Conservation (phyloP, 2,888 invertebrate species). For the Coronaproctus castanopsis region DNA sequence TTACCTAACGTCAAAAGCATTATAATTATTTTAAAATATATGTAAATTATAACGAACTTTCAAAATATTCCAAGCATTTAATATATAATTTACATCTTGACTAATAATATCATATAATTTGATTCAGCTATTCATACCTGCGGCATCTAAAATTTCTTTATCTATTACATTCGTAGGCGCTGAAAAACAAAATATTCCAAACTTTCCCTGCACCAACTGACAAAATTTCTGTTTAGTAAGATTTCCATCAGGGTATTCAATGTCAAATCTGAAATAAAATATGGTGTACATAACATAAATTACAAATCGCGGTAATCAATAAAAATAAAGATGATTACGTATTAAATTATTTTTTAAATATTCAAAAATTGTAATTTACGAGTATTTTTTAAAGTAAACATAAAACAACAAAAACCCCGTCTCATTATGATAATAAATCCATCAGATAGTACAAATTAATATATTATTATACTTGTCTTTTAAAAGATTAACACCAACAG, state of each 20-base stretch:
- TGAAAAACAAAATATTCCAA: slow-evolving; percentile 1
- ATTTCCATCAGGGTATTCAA: neutral
- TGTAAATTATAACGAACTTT: too few species aligned
- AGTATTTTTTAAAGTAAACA: too few species aligned
- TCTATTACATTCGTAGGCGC: neutral
- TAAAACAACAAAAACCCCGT: too few species aligned
- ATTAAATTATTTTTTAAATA: neutral
- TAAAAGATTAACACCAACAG: neutral
- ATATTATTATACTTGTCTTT: slow-evolving; percentile 8
- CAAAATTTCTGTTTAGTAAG: neutral
- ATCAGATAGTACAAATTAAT: too few species aligned
- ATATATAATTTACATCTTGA: neutral
- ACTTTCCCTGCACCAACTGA: slow-evolving; percentile 2
- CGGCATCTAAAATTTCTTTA: slow-evolving; percentile 3
- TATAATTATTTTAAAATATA: too few species aligned
- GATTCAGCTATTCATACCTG: neutral
- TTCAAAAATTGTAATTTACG: too few species aligned
- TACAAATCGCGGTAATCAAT: neutral
- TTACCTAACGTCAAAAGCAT: too few species aligned
- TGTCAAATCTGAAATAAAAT: slow-evolving; percentile 1
- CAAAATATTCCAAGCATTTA: too few species aligned
- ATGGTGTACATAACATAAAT: neutral
- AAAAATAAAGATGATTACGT: neutral
- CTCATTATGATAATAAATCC: too few species aligned
- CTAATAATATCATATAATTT: neutral